Evolutionary conservation across 2,113 vertebrate genomes (phyloP).

Genomic region (Alosa alosa): DNA sequence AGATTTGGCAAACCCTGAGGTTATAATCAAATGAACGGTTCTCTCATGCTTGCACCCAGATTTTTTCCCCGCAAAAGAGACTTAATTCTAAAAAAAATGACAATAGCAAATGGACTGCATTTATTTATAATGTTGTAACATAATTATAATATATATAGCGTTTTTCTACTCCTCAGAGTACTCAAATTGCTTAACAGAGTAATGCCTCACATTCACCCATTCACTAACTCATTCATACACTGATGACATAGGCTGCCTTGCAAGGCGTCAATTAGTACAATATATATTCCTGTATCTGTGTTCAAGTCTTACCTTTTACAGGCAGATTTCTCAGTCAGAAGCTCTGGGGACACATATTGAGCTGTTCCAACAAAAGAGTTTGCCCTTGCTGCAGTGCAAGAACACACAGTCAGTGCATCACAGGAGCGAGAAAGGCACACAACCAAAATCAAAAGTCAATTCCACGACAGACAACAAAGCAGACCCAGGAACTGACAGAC

Average conservation of each 20-base stretch:
- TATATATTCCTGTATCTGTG: neutral
- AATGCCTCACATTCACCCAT: no score
- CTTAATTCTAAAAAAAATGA: no score
- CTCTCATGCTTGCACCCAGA: no score
- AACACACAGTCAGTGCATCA: neutral
- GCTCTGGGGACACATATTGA: slow-evolving; percentile 96
- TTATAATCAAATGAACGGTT: no score
- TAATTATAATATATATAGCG: no score
- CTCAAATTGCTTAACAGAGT: no score
- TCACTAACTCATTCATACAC: no score
- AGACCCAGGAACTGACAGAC: neutral
- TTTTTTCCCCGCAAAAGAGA: neutral
- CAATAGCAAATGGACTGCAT: no score
- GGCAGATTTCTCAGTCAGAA: slow-evolving; percentile 97
- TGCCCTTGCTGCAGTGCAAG: slow-evolving; percentile 80
- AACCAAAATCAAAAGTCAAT: neutral
- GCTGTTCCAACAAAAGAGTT: slow-evolving; percentile 99
- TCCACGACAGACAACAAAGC: neutral
- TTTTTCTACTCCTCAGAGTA: no score
- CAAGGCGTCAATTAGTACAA: neutral
- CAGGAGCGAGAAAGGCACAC: neutral
- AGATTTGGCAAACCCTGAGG: no score
- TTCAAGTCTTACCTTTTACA: slow-evolving; percentile 87
- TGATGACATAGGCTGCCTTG: no score
- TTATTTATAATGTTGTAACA: no score